Base-by-base conservation (phyloP, 2,888 invertebrate species). In the Archips xylosteana region DNA sequence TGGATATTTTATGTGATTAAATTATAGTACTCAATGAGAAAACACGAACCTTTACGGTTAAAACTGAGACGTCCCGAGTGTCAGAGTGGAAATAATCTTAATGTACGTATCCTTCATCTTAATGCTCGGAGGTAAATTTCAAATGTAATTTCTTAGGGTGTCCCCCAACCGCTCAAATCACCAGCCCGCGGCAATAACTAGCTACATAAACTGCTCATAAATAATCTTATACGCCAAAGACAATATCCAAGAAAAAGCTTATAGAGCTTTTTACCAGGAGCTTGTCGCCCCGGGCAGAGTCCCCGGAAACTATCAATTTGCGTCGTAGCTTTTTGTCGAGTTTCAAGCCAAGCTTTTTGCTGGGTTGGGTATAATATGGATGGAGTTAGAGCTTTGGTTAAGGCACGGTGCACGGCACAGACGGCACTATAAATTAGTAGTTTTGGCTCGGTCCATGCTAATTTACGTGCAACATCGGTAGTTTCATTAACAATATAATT, bases 231-330 rank as follows among this genome's bases (percentile, higher is more conserved):
- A 63, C 70, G 70, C 67, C 71, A 67, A 73, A 73, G 72, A 73
- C 72, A 73, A 73, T 73, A 73, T 73, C 72, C 68, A 73, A 73
- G 72, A 73, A 73, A 73, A 45, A 73, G 68, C 68, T 73, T 73
- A 63, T 61, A 60, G 57, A 57, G 72, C 57, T 73, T 73, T 68
- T 73, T 73, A 68, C 62, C 67, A 67, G 12, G 61, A 72, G 67
- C 71, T 62, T 67, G 62, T 63, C 34, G 72, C 63, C 61, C 62
- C 47, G 42, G 65, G 64, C 71, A 49, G 57, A 15, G 54, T 54
- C 42, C 45, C 68, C 63, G 68, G 72, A 63, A 68, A 73, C 72
- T 73, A 73, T 73, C 72, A 73, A 68, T 73, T 72, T 73, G 63
- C 63, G 72, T 68, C 72, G 68, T 13, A 51, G 69, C 72, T 73